phyloP scores from a whole-genome alignment of 2,888 invertebrate species.

The Augochlorella aurata region DNA sequence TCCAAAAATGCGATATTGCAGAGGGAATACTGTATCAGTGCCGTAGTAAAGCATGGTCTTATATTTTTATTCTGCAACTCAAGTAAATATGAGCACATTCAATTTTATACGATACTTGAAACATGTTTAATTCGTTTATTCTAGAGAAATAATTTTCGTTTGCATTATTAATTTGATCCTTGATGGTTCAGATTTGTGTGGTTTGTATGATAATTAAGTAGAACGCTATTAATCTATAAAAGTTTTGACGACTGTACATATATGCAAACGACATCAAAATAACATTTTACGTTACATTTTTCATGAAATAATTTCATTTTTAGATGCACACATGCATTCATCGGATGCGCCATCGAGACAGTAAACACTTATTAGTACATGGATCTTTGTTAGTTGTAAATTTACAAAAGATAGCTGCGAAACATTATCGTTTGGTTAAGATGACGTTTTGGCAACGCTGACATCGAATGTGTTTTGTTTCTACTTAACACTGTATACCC shows the following conservation, averaged over 20 bases:
- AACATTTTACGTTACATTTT: slow-evolving; percentile 29
- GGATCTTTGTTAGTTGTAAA: slow-evolving; percentile 15
- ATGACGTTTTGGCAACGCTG: slow-evolving; percentile 45
- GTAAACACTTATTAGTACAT: slow-evolving; percentile 10
- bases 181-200: neutral
- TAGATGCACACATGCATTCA: slow-evolving; percentile 7
- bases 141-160: neutral
- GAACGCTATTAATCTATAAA: slow-evolving; percentile 19
- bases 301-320: slow-evolving; percentile 26
- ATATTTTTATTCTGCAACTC: neutral
- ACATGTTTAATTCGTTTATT: neutral
- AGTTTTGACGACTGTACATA: slow-evolving; percentile 14
- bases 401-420: slow-evolving; percentile 5
- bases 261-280: slow-evolving; percentile 41
- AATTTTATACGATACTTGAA: slow-evolving; percentile 11
- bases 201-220: neutral
- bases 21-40: neutral
- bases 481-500: slow-evolving; percentile 17
- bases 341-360: neutral
- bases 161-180: neutral
- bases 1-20: neutral
- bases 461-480: slow-evolving; percentile 51
- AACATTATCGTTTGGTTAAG: slow-evolving; percentile 38
- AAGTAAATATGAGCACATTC: slow-evolving; percentile 4
- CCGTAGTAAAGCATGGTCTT: neutral